Conservation (phyloP, 2,888 invertebrate genomes). For the Drosophila lutescens region DNA sequence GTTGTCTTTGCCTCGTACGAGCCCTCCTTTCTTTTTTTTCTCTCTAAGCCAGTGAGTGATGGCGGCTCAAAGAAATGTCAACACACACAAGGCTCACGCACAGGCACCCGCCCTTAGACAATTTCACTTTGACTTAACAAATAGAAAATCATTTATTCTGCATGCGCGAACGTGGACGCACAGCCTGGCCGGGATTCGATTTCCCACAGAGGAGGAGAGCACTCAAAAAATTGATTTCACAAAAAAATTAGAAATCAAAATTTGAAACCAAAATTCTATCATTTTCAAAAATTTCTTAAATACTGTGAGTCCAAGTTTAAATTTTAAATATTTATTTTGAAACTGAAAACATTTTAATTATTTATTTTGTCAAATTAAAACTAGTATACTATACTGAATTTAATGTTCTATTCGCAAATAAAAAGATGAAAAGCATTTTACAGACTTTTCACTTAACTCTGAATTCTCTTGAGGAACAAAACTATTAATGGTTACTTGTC, state of each 20-base stretch:
- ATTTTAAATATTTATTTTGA: too few species aligned
- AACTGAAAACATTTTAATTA: too few species aligned
- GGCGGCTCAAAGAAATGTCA: slow-evolving; percentile 79
- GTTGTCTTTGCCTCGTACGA: slow-evolving; percentile 52
- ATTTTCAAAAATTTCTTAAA: too few species aligned
- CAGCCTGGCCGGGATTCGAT: slow-evolving; percentile 66
- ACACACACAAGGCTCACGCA: slow-evolving; percentile 68
- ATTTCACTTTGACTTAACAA: slow-evolving; percentile 76
- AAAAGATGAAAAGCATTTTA: too few species aligned
- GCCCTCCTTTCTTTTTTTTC: background rate
- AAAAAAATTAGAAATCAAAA: background rate
- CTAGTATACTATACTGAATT: too few species aligned
- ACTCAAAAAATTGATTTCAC: background rate
- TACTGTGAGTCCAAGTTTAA: too few species aligned
- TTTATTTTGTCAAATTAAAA: too few species aligned
- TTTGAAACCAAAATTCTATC: too few species aligned
- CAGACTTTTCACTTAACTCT: too few species aligned
- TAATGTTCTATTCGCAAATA: too few species aligned
- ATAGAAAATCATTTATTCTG: slow-evolving; percentile 79
- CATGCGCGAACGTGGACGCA: slow-evolving; percentile 57
- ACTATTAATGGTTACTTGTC: too few species aligned
- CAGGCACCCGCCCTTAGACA: slow-evolving; percentile 40
- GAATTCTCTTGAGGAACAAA: too few species aligned
- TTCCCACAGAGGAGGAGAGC: slow-evolving; percentile 40
- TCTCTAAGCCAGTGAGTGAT: slow-evolving; percentile 66